Conservation (phyloP, 2,797 vertebrate genomes). For the Phrynocephalus guinanensis region DNA sequence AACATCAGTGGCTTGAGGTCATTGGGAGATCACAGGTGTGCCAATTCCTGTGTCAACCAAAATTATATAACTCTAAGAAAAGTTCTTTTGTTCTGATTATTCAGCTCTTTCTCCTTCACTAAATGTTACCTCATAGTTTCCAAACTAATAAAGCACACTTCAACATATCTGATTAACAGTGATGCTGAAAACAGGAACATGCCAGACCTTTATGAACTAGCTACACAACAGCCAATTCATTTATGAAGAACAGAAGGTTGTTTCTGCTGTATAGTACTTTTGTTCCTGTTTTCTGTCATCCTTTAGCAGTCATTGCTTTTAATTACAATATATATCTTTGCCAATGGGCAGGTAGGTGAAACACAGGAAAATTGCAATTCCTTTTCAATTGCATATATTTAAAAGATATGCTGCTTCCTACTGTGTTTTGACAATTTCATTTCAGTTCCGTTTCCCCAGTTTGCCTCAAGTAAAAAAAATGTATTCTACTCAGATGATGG, state of each 20-base stretch:
- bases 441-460: slow-evolving; percentile 4
- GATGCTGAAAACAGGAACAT: background rate
- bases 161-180: background rate
- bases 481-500: background rate
- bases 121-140: slow-evolving; percentile 3
- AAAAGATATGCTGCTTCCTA: background rate
- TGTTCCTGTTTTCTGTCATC: slow-evolving; percentile 2
- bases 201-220: background rate
- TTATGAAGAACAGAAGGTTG: background rate
- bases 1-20: background rate
- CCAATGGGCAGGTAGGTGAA: background rate
- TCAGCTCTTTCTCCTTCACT: background rate
- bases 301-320: background rate
- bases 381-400: slow-evolving; percentile 16
- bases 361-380: slow-evolving; percentile 15
- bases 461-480: background rate
- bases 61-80: background rate
- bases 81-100: background rate
- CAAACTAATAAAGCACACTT: background rate
- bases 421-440: slow-evolving; percentile 35
- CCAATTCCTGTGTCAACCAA: background rate
- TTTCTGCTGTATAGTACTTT: background rate
- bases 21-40: background rate
- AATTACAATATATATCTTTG: slow-evolving; percentile 26
- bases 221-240: background rate